A percentile compares a stretch with the other conserved stretches of the same genome.
Conservation (phyloP, 2,113 vertebrate species). For the Paedocypris sp. region DNA sequence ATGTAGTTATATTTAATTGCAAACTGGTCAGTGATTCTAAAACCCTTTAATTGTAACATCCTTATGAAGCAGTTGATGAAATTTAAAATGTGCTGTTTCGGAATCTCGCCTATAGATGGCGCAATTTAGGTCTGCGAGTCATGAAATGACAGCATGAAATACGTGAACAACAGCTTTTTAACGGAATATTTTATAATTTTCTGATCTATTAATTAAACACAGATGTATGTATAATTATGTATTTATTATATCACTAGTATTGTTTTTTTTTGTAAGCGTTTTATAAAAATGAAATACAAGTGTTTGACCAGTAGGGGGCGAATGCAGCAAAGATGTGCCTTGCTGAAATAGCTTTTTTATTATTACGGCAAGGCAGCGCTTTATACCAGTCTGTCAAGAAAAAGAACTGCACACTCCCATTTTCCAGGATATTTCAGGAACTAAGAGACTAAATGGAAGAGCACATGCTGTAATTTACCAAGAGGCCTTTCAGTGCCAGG, state of each 20-base stretch:
- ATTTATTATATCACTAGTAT: too few relatives aligned
- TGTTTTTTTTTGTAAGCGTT: not conserved
- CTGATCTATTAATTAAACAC: too few relatives aligned
- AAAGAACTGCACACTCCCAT: not conserved
- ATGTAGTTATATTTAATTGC: too few relatives aligned
- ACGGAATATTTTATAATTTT: too few relatives aligned
- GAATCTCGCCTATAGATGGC: slow-evolving; percentile 10
- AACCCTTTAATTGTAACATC: too few relatives aligned
- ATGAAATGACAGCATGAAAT: too few relatives aligned
- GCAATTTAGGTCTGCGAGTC: not conserved
- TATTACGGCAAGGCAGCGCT: not conserved
- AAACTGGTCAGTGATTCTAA: too few relatives aligned
- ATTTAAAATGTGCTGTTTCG: slow-evolving; percentile 18
- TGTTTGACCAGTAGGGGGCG: slow-evolving; percentile 25
- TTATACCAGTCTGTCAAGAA: slow-evolving; percentile 1
- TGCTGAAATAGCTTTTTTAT: not conserved
- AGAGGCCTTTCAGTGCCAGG: not conserved
- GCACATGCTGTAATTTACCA: not conserved
- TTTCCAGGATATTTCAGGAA: slow-evolving; percentile 1
- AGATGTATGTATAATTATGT: too few relatives aligned
- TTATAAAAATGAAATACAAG: not conserved
- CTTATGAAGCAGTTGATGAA: too few relatives aligned
- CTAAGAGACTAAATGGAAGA: not conserved
- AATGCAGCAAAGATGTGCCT: not conserved
- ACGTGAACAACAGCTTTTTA: too few relatives aligned